Evolutionary conservation across 2,113 vertebrate genomes (phyloP).

Genomic region (Scytalopus superciliaris): DNA sequence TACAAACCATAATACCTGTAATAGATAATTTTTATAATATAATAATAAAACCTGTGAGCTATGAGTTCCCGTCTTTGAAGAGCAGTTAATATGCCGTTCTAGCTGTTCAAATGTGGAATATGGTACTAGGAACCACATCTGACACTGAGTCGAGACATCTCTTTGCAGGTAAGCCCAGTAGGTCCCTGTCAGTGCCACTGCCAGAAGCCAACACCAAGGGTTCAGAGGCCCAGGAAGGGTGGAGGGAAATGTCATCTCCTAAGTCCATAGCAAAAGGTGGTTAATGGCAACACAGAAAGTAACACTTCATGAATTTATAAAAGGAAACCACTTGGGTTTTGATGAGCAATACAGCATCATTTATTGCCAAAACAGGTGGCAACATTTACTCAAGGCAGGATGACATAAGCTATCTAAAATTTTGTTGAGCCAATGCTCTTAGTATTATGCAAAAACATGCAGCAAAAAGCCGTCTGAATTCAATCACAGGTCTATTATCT

Average conservation of each 20-base stretch:
- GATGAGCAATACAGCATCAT: background rate
- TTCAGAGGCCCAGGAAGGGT: background rate
- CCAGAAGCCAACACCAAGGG: rapidly evolving
- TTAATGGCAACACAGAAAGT: background rate
- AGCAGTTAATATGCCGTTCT: background rate
- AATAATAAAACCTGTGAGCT: background rate
- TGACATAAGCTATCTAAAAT: background rate
- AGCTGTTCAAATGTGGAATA: background rate
- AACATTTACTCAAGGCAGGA: background rate
- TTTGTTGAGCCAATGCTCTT: background rate
- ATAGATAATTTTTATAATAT: background rate
- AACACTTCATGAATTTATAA: background rate
- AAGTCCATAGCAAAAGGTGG: background rate
- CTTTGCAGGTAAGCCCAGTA: background rate
- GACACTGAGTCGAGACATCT: background rate
- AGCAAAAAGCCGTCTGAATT: background rate
- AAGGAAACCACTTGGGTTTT: rapidly evolving
- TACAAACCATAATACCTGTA: background rate
- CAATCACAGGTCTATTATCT: background rate
- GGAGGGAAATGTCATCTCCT: background rate
- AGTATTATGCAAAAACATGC: background rate
- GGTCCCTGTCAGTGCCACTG: background rate
- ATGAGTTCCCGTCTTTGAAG: background rate
- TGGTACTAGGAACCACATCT: background rate
- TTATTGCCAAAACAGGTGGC: background rate